A percentile compares a stretch with the other conserved stretches of the same genome.
These are phyloP conservation scores for Batillaria attramentaria DNA, from an alignment of 1,140 invertebrate genomes.

Conservation along the genomic window DNA sequence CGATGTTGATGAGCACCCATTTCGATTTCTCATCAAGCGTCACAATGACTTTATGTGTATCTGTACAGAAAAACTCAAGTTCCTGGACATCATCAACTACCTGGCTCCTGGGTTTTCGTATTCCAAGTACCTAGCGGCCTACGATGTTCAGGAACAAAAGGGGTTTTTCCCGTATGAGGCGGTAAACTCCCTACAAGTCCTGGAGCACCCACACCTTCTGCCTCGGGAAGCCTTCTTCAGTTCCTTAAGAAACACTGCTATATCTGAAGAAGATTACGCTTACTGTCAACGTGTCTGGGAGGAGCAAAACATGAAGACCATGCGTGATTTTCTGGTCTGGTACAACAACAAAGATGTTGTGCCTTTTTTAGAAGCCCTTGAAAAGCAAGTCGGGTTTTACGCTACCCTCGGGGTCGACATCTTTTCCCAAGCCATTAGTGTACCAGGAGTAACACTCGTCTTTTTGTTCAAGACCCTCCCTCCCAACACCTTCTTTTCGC, in stretches of 20 bases:
- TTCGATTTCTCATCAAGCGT: constrained; percentile 32
- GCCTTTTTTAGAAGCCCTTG: constrained; percentile 42
- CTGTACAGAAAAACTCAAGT: constrained; percentile 34
- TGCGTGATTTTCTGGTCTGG: constrained; percentile 47
- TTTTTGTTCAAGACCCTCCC: constrained; percentile 37
- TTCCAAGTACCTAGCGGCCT: constrained; percentile 44
- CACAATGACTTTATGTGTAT: constrained; percentile 43
- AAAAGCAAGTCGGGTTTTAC: constrained; percentile 35
- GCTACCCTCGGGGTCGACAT: constrained; percentile 37
- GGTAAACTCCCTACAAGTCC: constrained; percentile 23
- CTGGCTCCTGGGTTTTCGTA: constrained; percentile 44
- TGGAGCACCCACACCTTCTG: constrained; percentile 31
- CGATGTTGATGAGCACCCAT: too few species aligned
- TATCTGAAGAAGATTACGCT: constrained; percentile 38
- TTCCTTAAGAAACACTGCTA: constrained; percentile 31
- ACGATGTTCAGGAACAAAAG: constrained; percentile 37
- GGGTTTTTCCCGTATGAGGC: constrained; percentile 50
- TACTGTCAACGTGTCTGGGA: constrained; percentile 42
- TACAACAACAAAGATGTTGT: constrained; percentile 45
- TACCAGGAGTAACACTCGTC: constrained; percentile 43
- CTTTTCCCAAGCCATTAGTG: constrained; percentile 38
- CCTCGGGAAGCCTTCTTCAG: constrained; percentile 39
- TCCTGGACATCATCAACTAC: constrained; percentile 45
- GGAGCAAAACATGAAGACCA: constrained; percentile 36
- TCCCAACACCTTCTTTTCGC: constrained; percentile 28